Conservation (phyloP, 2,797 vertebrate genomes). For the Lindbergichthys nudifrons region DNA sequence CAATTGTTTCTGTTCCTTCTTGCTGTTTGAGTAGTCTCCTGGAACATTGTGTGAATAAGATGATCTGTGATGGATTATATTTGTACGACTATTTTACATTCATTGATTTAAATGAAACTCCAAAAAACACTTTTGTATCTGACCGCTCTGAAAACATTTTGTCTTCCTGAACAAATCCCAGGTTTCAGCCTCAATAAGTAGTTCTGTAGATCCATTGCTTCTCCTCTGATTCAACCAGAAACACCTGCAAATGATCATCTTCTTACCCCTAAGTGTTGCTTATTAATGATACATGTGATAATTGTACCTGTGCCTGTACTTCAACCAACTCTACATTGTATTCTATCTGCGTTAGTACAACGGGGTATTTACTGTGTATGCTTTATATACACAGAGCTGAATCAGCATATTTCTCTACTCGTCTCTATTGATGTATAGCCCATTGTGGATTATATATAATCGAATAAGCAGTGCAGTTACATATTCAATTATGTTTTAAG, state of each 20-base stretch:
- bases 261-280: conserved; percentile 36
- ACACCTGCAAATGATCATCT: conserved; percentile 23
- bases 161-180: conserved; percentile 75
- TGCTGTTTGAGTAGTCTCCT: neutral
- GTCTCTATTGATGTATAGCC: neutral
- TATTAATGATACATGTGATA: conserved; percentile 31
- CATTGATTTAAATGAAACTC: neutral
- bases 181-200: conserved; percentile 71
- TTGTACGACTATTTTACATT: neutral
- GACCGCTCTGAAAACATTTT: conserved; percentile 59
- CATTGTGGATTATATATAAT: neutral
- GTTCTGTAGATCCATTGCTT: conserved; percentile 60
- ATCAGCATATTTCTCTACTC: neutral
- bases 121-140: conserved; percentile 61
- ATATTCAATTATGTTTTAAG: neutral
- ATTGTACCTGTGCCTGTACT: neutral
- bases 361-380: neutral
- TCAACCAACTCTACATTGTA: neutral
- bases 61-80: conserved; percentile 56
- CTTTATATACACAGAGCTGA: neutral
- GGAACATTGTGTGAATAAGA: conserved; percentile 9
- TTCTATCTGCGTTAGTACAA: conserved; percentile 4
- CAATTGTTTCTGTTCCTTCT: neutral
- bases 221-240: conserved; percentile 34
- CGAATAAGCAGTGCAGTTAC: neutral